Conservation (phyloP, 2,113 vertebrate species). For the Sapayoa aenigma region DNA sequence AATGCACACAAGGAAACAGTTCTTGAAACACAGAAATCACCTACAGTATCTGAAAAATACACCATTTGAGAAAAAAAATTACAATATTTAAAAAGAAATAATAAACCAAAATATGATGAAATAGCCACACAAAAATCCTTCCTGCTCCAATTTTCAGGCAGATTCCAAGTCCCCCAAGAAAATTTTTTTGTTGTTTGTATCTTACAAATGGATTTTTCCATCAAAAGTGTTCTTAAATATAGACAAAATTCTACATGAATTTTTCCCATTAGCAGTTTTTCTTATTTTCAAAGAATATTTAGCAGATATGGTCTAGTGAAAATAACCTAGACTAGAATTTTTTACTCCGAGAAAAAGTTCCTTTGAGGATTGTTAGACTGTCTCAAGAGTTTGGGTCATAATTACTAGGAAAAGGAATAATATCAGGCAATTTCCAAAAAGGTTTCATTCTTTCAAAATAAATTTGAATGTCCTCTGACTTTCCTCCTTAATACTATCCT, state of each 20-base stretch:
- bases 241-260: background rate
- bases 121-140: background rate
- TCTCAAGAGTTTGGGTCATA: background rate
- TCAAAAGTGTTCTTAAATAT: background rate
- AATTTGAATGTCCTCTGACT: background rate
- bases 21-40: background rate
- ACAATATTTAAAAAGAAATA: background rate
- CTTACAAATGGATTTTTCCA: background rate
- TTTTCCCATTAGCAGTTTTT: background rate
- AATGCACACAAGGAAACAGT: background rate
- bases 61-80: background rate
- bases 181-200: background rate
- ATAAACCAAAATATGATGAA: background rate
- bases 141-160: background rate
- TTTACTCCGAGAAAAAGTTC: background rate
- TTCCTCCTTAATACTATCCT: background rate
- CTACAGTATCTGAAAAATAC: background rate
- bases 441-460: background rate
- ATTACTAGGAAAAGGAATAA: background rate
- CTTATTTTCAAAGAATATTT: background rate
- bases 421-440: background rate
- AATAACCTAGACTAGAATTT: background rate
- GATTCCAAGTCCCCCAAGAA: background rate
- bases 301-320: background rate
- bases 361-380: background rate